phyloP scores from a whole-genome alignment of 2,797 vertebrate species.

The Pelobates cultripes region DNA sequence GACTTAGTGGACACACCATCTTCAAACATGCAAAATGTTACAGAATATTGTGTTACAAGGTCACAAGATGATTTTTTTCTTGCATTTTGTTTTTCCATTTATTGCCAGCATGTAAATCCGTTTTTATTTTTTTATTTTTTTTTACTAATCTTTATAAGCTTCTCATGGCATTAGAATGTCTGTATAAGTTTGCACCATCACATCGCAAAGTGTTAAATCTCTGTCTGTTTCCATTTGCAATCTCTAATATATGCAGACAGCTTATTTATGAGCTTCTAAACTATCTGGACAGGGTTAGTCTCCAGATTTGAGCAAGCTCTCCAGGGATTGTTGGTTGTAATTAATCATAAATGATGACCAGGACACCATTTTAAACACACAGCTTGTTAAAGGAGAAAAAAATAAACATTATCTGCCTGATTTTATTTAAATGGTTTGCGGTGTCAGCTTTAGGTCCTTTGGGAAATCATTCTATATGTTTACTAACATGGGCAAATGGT shows the following conservation, averaged over 20 bases:
- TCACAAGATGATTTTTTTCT: too few relatives aligned
- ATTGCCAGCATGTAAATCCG: too few relatives aligned
- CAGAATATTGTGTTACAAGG: too few relatives aligned
- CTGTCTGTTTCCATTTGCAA: constrained; percentile 48
- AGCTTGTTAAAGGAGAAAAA: constrained; percentile 19
- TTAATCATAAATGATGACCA: constrained; percentile 53
- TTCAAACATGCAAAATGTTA: too few relatives aligned
- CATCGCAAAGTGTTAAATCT: constrained; percentile 36
- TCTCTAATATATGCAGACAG: constrained; percentile 52
- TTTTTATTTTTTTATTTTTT: background rate
- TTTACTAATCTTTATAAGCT: background rate
- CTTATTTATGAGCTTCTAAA: constrained; percentile 54
- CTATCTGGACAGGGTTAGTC: constrained; percentile 49
- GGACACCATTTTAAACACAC: constrained; percentile 24
- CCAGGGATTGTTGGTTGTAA: constrained; percentile 45
- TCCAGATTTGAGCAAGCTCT: constrained; percentile 30
- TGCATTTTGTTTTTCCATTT: too few relatives aligned
- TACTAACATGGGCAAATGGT: background rate
- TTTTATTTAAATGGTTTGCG: background rate
- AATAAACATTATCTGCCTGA: constrained; percentile 24
- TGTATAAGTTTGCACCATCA: constrained; percentile 34
- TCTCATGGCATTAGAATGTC: constrained; percentile 33
- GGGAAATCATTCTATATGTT: background rate
- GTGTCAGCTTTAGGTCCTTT: constrained; percentile 1
- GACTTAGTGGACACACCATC: too few relatives aligned